A percentile compares a stretch with the other conserved stretches of the same genome.
phyloP scores from a whole-genome alignment of 2,113 vertebrate species.

The Mungos mungo region DNA sequence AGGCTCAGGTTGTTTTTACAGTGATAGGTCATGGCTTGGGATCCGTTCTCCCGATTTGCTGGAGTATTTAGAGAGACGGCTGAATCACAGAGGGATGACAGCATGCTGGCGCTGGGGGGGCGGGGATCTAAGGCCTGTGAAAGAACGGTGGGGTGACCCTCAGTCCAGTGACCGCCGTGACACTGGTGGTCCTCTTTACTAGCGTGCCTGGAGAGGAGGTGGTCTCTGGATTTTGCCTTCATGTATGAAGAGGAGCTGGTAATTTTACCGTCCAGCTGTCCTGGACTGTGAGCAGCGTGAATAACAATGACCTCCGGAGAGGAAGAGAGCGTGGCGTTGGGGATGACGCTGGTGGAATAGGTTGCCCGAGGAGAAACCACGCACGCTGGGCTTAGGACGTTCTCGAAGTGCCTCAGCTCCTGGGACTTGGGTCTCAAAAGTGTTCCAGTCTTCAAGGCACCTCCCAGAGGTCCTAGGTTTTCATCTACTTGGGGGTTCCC shows the following conservation, averaged over 20 bases:
- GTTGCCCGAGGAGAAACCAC: constrained; percentile 92
- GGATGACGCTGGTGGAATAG: constrained; percentile 92
- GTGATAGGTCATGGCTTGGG: constrained; percentile 79
- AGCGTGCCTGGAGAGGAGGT: constrained; percentile 59
- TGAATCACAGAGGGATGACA: constrained; percentile 84
- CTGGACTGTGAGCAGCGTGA: constrained; percentile 83
- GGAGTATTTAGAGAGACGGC: constrained; percentile 77
- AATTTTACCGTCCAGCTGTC: constrained; percentile 77
- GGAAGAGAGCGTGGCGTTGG: constrained; percentile 92
- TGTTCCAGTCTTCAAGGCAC: constrained; percentile 75
- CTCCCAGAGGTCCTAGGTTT: constrained; percentile 86
- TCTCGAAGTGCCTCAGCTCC: constrained; percentile 87
- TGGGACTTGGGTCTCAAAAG: constrained; percentile 90
- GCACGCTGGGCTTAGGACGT: constrained; percentile 84
- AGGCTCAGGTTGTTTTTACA: constrained; percentile 71
- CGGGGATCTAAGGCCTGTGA: constrained; percentile 81
- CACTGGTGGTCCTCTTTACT: constrained; percentile 78
- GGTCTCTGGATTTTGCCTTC: constrained; percentile 79
- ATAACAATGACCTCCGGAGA: constrained; percentile 92
- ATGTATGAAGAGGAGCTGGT: constrained; percentile 78
- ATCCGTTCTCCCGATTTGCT: constrained; percentile 81
- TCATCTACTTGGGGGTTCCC: constrained; percentile 88
- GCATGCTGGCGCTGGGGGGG: constrained; percentile 73
- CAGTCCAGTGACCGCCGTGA: constrained; percentile 81
- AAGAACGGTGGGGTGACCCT: constrained; percentile 73